phyloP scores from a whole-genome alignment of 2,113 vertebrate species.

The Paramormyrops kingsleyae region DNA sequence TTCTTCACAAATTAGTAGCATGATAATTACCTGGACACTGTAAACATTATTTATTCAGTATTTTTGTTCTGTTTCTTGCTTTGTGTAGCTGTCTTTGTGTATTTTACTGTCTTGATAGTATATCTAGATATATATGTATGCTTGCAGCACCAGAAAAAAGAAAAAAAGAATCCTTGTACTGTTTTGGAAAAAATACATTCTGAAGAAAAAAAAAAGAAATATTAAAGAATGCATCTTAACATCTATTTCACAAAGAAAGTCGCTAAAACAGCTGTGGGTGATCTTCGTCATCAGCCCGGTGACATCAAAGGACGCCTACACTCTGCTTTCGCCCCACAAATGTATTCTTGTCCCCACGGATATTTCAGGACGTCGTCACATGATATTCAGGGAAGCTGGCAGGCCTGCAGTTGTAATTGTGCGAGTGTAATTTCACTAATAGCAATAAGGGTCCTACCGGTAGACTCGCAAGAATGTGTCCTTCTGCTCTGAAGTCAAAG shows the following conservation, averaged over 20 bases:
- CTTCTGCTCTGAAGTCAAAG: slow-evolving; percentile 45
- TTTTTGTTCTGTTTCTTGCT: background rate
- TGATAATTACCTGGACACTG: background rate
- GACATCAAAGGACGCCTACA: slow-evolving; percentile 31
- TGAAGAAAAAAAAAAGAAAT: background rate
- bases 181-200: background rate
- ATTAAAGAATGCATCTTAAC: background rate
- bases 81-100: background rate
- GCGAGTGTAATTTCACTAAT: slow-evolving; percentile 50
- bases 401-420: slow-evolving; percentile 34
- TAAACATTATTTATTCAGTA: background rate
- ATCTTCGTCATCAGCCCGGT: slow-evolving; percentile 10
- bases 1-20: background rate
- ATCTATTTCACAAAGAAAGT: background rate
- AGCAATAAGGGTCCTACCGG: slow-evolving; percentile 42
- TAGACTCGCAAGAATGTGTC: slow-evolving; percentile 37
- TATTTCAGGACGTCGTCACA: slow-evolving; percentile 38
- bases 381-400: slow-evolving; percentile 59
- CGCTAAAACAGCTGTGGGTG: background rate
- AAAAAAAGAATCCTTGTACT: background rate
- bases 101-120: background rate
- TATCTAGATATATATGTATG: background rate
- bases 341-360: slow-evolving; percentile 55
- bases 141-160: background rate
- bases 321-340: slow-evolving; percentile 39